phyloP scores from a whole-genome alignment of 1,140 invertebrate genomes.

The Ceratitis capitata region DNA sequence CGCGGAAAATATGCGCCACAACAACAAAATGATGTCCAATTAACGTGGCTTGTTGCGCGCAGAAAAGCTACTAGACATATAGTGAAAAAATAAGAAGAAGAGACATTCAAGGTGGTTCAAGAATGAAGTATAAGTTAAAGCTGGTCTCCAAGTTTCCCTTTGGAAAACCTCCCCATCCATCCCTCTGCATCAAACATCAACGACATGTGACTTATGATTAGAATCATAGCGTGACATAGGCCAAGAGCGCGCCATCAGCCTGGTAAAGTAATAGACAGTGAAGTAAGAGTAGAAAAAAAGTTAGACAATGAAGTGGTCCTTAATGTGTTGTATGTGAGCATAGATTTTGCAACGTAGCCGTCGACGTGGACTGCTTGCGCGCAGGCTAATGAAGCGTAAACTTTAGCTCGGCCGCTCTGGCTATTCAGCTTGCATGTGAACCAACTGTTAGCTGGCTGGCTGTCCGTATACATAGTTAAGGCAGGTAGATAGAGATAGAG shows the following conservation, averaged over 20 bases:
- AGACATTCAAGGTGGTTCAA: neutral
- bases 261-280: neutral
- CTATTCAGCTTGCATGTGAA: neutral
- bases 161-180: neutral
- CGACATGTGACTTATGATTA: constrained; percentile 35
- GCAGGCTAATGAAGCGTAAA: neutral
- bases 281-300: neutral
- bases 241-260: neutral
- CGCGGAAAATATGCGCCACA: constrained; percentile 1
- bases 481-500: neutral
- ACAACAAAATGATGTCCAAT: constrained; percentile 18
- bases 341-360: neutral
- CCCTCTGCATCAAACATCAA: neutral
- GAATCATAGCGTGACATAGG: constrained; percentile 13
- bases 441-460: neutral
- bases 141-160: neutral
- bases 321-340: neutral
- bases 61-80: neutral
- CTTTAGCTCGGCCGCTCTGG: neutral
- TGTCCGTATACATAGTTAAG: neutral
- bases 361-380: neutral
- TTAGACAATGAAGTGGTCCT: neutral
- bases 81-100: neutral
- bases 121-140: constrained; percentile 3
- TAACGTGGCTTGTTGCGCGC: neutral